Percentiles rank a stretch among this genome's conserved stretches.
Evolutionary conservation across 2,888 invertebrate genomes (phyloP).

Genomic region (Archips xylosteana): DNA sequence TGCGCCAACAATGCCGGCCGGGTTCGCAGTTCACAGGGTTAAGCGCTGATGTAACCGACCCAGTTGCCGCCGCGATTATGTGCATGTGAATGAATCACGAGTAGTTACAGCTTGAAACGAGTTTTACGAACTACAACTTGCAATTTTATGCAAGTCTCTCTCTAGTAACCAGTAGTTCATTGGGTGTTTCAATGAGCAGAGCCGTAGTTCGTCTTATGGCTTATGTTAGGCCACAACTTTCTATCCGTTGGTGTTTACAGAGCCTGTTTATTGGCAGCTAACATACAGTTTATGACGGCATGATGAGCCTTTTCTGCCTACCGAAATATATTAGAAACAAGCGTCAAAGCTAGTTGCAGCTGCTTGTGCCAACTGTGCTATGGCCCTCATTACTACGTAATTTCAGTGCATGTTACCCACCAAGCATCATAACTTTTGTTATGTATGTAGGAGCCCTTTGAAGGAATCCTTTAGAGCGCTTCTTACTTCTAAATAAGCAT

Average conservation of each 20-base stretch:
- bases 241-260: too few relatives aligned
- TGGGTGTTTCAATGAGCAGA: neutral
- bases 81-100: slow-evolving; percentile 25
- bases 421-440: neutral
- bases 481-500: neutral
- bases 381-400: neutral
- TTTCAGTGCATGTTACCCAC: neutral
- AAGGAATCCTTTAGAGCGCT: neutral
- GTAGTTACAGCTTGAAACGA: neutral
- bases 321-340: too few relatives aligned
- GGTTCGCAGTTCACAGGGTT: slow-evolving; percentile 28
- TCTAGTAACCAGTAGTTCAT: neutral
- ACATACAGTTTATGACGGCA: too few relatives aligned
- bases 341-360: neutral
- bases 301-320: too few relatives aligned
- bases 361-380: too few relatives aligned
- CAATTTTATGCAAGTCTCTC: neutral
- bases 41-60: slow-evolving; percentile 27
- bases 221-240: too few relatives aligned
- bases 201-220: too few relatives aligned
- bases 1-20: slow-evolving; percentile 19
- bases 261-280: too few relatives aligned
- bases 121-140: neutral
- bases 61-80: slow-evolving; percentile 22
- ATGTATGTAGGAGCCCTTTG: neutral